A percentile compares a stretch with the other conserved stretches of the same genome.
These are phyloP conservation scores for Blastobasis lacticolella DNA, from an alignment of 2,888 invertebrate genomes.

Conservation along the genomic window DNA sequence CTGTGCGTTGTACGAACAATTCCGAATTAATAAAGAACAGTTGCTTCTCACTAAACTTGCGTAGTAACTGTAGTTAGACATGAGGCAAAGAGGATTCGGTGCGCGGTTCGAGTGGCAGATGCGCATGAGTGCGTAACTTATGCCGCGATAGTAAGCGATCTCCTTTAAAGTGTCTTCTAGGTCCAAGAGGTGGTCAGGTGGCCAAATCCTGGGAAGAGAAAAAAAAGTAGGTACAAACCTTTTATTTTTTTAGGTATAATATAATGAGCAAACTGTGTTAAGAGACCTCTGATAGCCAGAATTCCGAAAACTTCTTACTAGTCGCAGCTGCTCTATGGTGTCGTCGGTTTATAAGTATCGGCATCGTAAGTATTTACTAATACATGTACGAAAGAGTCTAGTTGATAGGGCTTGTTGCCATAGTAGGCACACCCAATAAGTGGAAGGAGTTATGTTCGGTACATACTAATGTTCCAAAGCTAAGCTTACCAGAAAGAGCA, in stretches of 20 bases:
- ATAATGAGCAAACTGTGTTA: background rate
- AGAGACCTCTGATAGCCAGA: no score
- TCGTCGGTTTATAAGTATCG: no score
- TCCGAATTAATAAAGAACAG: slow-evolving; percentile 62
- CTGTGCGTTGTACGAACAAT: slow-evolving; percentile 69
- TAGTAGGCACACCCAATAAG: no score
- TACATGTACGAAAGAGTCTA: no score
- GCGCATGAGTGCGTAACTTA: slow-evolving; percentile 77
- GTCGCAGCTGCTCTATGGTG: no score
- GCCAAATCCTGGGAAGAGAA: slow-evolving; percentile 72
- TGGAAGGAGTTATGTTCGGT: no score
- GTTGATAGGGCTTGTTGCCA: no score
- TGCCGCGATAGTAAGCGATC: slow-evolving; percentile 79
- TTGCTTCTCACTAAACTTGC: slow-evolving; percentile 68
- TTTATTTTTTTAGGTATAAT: background rate
- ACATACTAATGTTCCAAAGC: no score
- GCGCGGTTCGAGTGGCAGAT: slow-evolving; percentile 68
- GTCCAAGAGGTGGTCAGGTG: slow-evolving; percentile 78
- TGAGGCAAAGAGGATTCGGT: slow-evolving; percentile 71
- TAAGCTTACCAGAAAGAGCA: no score
- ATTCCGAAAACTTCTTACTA: no score
- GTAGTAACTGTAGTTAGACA: slow-evolving; percentile 75
- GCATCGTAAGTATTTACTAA: no score
- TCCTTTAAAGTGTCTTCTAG: slow-evolving; percentile 81
- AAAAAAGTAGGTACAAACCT: background rate